phyloP scores from a whole-genome alignment of 2,113 vertebrate genomes.

The Pelecanus crispus region DNA sequence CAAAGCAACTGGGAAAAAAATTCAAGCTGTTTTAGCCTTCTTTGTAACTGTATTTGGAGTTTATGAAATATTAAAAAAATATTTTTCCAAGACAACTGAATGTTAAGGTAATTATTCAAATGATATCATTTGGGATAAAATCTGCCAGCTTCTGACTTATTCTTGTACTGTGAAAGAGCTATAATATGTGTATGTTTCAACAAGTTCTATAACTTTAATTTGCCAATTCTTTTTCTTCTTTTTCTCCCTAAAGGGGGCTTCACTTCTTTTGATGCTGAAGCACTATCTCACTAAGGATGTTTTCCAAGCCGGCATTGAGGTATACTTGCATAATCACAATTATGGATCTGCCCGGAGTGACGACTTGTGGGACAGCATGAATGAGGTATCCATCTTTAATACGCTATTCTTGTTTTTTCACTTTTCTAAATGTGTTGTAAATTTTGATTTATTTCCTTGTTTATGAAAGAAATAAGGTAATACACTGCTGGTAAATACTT shows the following conservation, averaged over 20 bases:
- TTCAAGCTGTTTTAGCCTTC: background rate
- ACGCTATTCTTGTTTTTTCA: background rate
- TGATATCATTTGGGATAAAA: background rate
- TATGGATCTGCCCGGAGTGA: conserved; percentile 79
- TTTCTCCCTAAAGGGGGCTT: conserved; percentile 78
- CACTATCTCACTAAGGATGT: conserved; percentile 77
- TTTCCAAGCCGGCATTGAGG: conserved; percentile 82
- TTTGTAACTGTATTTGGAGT: background rate
- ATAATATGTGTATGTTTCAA: background rate
- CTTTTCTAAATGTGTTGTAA: background rate
- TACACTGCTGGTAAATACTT: background rate
- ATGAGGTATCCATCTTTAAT: conserved; percentile 71
- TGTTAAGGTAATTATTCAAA: background rate
- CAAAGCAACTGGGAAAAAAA: background rate
- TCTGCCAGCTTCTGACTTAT: background rate
- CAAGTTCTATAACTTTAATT: background rate
- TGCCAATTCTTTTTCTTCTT: background rate
- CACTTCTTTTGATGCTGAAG: conserved; percentile 91
- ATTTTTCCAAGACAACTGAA: background rate
- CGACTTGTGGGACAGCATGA: conserved; percentile 90
- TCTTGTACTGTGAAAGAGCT: background rate
- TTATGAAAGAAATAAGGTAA: background rate
- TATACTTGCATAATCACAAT: conserved; percentile 81
- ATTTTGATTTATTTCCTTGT: background rate
- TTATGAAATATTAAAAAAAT: background rate